phyloP scores from a whole-genome alignment of 2,113 vertebrate genomes.

The Mustela lutreola region DNA sequence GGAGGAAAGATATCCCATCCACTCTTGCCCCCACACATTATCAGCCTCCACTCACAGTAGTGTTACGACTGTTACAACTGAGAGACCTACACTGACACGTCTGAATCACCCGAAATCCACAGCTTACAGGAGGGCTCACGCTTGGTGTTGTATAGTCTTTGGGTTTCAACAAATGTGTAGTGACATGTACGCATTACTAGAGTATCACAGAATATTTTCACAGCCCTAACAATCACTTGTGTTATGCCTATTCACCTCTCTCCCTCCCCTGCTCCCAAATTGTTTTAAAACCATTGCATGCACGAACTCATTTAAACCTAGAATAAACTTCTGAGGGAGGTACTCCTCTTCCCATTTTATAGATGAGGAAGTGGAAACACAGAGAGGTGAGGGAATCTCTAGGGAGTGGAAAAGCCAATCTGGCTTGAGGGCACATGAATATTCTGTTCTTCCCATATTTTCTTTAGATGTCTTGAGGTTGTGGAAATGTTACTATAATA shows the following conservation, averaged over 20 bases:
- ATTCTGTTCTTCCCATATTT: not conserved
- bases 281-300: not conserved
- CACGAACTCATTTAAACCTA: not conserved
- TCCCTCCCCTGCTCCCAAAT: not conserved
- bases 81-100: not conserved
- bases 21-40: not conserved
- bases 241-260: not conserved
- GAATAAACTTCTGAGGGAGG: not conserved
- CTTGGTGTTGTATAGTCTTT: accelerated
- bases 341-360: not conserved
- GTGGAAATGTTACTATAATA: not conserved
- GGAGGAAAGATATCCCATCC: not conserved
- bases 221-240: not conserved
- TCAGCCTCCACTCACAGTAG: too few relatives aligned
- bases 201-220: not conserved
- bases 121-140: not conserved
- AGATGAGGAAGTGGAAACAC: not conserved
- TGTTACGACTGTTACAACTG: not conserved
- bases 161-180: not conserved
- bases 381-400: not conserved
- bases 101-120: not conserved
- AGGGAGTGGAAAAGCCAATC: not conserved
- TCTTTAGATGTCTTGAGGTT: not conserved
- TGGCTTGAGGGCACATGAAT: not conserved
- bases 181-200: not conserved